Evolutionary conservation across 2,797 vertebrate genomes (phyloP).

Genomic region (Pygocentrus nattereri): DNA sequence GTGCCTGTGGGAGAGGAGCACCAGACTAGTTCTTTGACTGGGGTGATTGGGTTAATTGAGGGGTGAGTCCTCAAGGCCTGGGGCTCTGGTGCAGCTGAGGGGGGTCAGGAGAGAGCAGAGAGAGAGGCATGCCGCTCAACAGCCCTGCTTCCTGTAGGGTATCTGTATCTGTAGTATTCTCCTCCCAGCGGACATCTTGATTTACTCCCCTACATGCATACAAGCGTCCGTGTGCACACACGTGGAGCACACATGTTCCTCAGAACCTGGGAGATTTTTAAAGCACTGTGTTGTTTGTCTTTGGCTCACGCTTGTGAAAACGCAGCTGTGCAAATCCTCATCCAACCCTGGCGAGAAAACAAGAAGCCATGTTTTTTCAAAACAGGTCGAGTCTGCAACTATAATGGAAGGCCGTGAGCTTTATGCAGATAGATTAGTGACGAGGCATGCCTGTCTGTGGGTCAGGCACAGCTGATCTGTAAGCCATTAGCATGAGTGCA

Average conservation of each 20-base stretch:
- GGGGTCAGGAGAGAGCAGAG: slow-evolving; percentile 66
- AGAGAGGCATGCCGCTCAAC: slow-evolving; percentile 62
- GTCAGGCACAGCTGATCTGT: slow-evolving; percentile 78
- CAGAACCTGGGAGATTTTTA: slow-evolving; percentile 43
- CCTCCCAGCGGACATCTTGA: slow-evolving; percentile 47
- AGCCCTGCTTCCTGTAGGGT: slow-evolving; percentile 69
- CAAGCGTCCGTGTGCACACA: slow-evolving; percentile 38
- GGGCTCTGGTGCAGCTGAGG: slow-evolving; percentile 66
- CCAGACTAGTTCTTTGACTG: slow-evolving; percentile 47
- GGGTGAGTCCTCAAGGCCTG: slow-evolving; percentile 72
- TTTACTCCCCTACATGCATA: slow-evolving; percentile 41
- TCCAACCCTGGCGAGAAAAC: slow-evolving; percentile 38
- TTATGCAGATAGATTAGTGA: slow-evolving; percentile 30
- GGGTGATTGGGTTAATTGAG: slow-evolving; percentile 71
- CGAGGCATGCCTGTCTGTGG: slow-evolving; percentile 27
- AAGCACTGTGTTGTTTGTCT: slow-evolving; percentile 48
- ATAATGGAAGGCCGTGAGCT: slow-evolving; percentile 33
- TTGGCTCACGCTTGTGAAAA: slow-evolving; percentile 41
- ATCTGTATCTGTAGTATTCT: slow-evolving; percentile 39
- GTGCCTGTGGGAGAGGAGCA: slow-evolving; percentile 72
- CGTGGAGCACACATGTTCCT: slow-evolving; percentile 59
- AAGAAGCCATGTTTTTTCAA: slow-evolving; percentile 50
- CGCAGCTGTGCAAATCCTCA: slow-evolving; percentile 56
- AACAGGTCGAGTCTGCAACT: slow-evolving; percentile 37
- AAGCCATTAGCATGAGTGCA: slow-evolving; percentile 71